phyloP scores from a whole-genome alignment of 2,888 invertebrate species.

The Plebejus argus region DNA sequence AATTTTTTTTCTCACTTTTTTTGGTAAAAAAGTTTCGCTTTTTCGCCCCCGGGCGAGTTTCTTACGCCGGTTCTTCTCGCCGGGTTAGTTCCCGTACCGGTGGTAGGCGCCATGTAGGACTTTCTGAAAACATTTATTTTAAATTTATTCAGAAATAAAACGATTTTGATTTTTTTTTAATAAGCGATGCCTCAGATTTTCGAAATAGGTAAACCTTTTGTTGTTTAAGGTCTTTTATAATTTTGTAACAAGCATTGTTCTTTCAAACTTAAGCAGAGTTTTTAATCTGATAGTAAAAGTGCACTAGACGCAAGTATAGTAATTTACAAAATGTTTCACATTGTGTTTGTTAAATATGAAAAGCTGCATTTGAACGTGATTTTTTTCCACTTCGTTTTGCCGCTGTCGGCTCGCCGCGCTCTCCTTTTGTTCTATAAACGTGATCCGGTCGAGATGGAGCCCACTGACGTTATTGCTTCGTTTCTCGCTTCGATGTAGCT shows the following conservation, averaged over 20 bases:
- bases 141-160: too few species aligned
- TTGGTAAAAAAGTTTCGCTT: too few species aligned
- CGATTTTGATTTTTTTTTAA: too few species aligned
- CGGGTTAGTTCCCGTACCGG: too few species aligned
- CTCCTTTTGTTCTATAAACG: conserved; percentile 75
- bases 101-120: too few species aligned
- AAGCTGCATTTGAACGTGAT: conserved; percentile 68
- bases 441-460: conserved; percentile 76
- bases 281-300: conserved; percentile 20
- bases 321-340: conserved; percentile 54
- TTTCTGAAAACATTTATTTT: too few species aligned
- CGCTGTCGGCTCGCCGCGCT: conserved; percentile 60
- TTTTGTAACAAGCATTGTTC: neutral
- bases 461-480: conserved; percentile 67
- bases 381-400: conserved; percentile 65
- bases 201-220: neutral
- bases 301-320: conserved; percentile 44
- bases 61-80: too few species aligned
- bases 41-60: too few species aligned
- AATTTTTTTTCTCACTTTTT: too few species aligned
- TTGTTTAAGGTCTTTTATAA: neutral
- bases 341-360: conserved; percentile 72
- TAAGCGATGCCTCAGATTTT: neutral
- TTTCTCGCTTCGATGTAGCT: conserved; percentile 67
- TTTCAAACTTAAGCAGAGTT: neutral